Evolutionary conservation across 2,797 vertebrate species (phyloP).

Genomic region (Chloroceryle amazona): DNA sequence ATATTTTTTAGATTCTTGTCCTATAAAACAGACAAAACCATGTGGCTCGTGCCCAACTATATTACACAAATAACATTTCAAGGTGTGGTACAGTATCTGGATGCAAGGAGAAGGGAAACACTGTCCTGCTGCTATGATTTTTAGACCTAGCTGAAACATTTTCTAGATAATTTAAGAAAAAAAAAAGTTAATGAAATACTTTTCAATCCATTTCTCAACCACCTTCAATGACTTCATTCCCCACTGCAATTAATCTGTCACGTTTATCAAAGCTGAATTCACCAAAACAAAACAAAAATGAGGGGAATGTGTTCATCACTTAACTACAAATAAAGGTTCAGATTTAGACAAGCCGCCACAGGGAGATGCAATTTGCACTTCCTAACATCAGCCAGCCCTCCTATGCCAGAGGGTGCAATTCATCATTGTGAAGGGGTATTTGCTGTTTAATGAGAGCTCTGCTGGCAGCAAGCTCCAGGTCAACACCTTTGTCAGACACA

Average conservation of each 20-base stretch:
- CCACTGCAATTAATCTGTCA: not conserved
- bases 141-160: not conserved
- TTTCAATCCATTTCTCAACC: not conserved
- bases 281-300: conserved; percentile 31
- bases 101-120: not conserved
- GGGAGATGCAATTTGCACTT: not conserved
- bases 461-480: not conserved
- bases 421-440: not conserved
- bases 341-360: conserved; percentile 21
- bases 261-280: conserved; percentile 14
- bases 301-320: not conserved
- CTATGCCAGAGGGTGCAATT: not conserved
- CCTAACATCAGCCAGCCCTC: not conserved
- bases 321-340: conserved; percentile 4
- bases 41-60: not conserved
- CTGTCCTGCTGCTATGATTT: not conserved
- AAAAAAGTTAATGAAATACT: not conserved
- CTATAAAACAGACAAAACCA: not conserved
- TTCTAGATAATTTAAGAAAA: not conserved
- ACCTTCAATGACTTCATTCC: not conserved
- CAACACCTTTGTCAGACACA: not conserved
- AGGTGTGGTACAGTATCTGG: not conserved
- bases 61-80: not conserved
- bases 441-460: not conserved
- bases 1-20: not conserved